phyloP scores from a whole-genome alignment of 2,888 invertebrate genomes.

The Corbicula japonica region DNA sequence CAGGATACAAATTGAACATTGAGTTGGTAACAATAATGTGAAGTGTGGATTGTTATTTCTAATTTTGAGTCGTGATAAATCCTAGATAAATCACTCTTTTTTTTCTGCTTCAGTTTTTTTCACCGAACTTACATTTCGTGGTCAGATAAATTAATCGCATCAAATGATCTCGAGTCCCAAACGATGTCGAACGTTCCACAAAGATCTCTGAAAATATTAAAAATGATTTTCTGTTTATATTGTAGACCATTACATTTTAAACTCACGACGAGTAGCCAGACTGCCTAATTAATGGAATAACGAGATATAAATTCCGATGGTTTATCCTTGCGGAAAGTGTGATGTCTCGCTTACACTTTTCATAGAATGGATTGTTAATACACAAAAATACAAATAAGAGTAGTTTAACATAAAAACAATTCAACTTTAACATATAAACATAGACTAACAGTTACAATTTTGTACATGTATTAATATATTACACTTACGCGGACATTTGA shows the following conservation, averaged over 20 bases:
- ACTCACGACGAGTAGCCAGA: neutral
- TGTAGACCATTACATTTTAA: neutral
- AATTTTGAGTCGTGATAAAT: neutral
- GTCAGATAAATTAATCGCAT: constrained; percentile 56
- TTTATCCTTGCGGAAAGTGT: neutral
- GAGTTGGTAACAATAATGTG: neutral
- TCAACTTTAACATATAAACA: too few relatives aligned
- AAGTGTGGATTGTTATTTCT: neutral
- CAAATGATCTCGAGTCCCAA: constrained; percentile 55
- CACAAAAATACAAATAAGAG: too few relatives aligned
- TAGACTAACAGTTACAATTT: too few relatives aligned
- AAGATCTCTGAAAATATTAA: constrained; percentile 41
- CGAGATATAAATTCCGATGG: neutral
- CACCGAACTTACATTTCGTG: constrained; percentile 47
- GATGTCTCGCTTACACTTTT: too few relatives aligned
- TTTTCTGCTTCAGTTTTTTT: too few relatives aligned
- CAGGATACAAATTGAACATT: neutral
- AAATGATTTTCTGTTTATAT: neutral
- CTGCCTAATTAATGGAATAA: neutral
- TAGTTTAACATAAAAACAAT: too few relatives aligned
- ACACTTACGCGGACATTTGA: constrained; percentile 50
- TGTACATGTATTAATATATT: neutral
- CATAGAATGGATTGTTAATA: too few relatives aligned
- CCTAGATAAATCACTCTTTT: too few relatives aligned
- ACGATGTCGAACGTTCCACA: constrained; percentile 62